Percentiles rank a stretch among this genome's conserved stretches.
Conservation (phyloP, 1,140 invertebrate genomes). For the Cotesia glomerata region DNA sequence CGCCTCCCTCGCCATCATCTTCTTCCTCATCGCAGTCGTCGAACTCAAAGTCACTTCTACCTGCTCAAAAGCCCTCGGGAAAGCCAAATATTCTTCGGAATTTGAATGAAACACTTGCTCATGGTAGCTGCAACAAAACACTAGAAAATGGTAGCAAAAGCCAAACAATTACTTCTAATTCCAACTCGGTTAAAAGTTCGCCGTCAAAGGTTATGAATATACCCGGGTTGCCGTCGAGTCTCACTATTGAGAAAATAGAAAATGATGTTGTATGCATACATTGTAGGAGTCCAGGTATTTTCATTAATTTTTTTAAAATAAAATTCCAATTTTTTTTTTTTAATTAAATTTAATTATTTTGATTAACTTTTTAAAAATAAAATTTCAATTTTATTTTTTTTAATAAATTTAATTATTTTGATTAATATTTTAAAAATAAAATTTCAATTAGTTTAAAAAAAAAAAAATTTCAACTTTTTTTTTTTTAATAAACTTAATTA, state of each 20-base stretch:
- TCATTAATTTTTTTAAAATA: background rate
- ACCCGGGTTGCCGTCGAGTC: conserved; percentile 51
- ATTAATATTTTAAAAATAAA: no score
- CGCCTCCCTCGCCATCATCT: no score
- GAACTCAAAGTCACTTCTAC: conserved; percentile 43
- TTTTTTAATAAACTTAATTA: no score
- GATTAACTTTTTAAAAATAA: no score
- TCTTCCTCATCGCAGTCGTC: conserved; percentile 8
- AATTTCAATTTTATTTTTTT: no score
- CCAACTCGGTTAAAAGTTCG: conserved; percentile 41
- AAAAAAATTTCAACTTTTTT: no score
- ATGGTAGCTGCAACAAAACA: conserved; percentile 39
- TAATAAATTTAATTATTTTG: no score
- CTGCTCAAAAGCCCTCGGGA: conserved; percentile 40
- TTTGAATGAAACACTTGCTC: conserved; percentile 40
- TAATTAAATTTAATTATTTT: no score
- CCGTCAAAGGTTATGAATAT: conserved; percentile 54
- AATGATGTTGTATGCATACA: conserved; percentile 58
- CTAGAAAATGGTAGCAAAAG: conserved; percentile 42
- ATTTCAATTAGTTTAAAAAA: background rate
- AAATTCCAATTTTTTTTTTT: no score
- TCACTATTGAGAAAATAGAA: conserved; percentile 54
- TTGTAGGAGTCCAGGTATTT: conserved; percentile 60
- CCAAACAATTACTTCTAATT: conserved; percentile 48
- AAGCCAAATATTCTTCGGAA: conserved; percentile 51